A percentile compares a stretch with the other conserved stretches of the same genome.
These are phyloP conservation scores for Leptinotarsa undecemlineata DNA, from an alignment of 1,140 invertebrate genomes.

Conservation along the genomic window DNA sequence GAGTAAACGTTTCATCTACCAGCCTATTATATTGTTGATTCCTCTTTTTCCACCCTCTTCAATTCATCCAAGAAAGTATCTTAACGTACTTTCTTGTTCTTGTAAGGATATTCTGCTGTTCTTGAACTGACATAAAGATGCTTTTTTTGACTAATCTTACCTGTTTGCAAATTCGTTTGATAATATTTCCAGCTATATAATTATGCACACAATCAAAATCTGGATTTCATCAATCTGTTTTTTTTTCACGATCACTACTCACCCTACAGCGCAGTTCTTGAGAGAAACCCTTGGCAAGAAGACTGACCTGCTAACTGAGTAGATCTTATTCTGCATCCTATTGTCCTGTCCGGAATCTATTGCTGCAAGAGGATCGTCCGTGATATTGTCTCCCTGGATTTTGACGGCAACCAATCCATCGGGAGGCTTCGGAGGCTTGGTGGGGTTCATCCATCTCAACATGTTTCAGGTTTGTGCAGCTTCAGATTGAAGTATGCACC, in stretches of 20 bases:
- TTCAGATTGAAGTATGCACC: background rate
- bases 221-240: too few relatives aligned
- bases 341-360: slow-evolving; percentile 24
- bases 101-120: too few relatives aligned
- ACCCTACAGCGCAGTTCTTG: slow-evolving; percentile 21
- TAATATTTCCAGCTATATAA: too few relatives aligned
- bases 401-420: slow-evolving; percentile 2
- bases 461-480: slow-evolving; percentile 26
- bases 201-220: too few relatives aligned
- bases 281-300: slow-evolving; percentile 26
- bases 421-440: slow-evolving; percentile 25
- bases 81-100: too few relatives aligned
- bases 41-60: too few relatives aligned
- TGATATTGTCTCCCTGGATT: slow-evolving; percentile 25
- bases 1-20: too few relatives aligned
- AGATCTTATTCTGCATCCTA: slow-evolving; percentile 30
- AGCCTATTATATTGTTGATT: too few relatives aligned
- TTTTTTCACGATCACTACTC: slow-evolving; percentile 15
- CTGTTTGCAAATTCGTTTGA: too few relatives aligned
- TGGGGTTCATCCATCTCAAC: slow-evolving; percentile 43
- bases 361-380: slow-evolving; percentile 42
- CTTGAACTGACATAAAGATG: too few relatives aligned
- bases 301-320: slow-evolving; percentile 43
- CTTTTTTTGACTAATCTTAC: too few relatives aligned
- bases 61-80: too few relatives aligned